Evolutionary conservation across 2,888 invertebrate genomes (phyloP).

Genomic region (Leptopterna dolabrata): DNA sequence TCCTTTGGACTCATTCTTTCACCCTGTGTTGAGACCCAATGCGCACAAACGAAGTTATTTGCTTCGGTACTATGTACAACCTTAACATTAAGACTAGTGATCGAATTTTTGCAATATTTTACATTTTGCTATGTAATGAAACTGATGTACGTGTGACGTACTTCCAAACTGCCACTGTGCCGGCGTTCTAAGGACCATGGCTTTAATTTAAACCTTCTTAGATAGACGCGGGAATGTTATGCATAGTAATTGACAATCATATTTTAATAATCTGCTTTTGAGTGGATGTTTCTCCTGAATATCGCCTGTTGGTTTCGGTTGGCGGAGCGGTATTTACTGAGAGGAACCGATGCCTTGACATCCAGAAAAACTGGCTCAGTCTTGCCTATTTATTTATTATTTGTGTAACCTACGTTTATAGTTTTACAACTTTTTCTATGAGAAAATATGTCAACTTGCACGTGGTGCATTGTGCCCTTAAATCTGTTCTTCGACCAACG

Average conservation of each 20-base stretch:
- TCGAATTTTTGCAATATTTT: background rate
- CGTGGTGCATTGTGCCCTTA: too few relatives aligned
- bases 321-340: background rate
- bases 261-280: background rate
- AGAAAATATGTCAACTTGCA: too few relatives aligned
- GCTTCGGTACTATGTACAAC: background rate
- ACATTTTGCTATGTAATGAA: background rate
- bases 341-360: background rate
- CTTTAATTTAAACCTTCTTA: background rate
- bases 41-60: background rate
- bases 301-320: background rate
- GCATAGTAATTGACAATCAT: background rate
- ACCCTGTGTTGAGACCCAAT: background rate
- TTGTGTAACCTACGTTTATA: too few relatives aligned
- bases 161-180: background rate
- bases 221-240: background rate
- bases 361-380: too few relatives aligned
- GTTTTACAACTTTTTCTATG: too few relatives aligned
- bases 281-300: background rate
- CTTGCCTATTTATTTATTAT: too few relatives aligned
- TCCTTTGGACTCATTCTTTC: background rate
- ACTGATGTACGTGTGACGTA: background rate
- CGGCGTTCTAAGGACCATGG: background rate
- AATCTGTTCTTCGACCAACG: too few relatives aligned
- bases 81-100: background rate